phyloP scores from a whole-genome alignment of 2,797 vertebrate genomes.

The Bradypodion ventrale region DNA sequence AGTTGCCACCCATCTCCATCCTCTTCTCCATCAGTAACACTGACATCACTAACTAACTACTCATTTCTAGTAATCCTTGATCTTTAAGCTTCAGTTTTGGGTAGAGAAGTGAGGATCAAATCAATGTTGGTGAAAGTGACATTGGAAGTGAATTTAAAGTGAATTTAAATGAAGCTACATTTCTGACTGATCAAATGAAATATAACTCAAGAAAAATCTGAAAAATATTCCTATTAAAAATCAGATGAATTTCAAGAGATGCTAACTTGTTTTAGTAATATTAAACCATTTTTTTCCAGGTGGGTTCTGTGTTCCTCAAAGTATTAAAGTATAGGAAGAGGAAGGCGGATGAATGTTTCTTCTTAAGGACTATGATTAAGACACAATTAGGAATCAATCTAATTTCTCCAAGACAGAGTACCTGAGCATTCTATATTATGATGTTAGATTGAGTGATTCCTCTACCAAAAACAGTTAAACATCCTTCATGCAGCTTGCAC shows the following conservation, averaged over 20 bases:
- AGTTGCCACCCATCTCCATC: no score
- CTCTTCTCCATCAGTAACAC: no score
- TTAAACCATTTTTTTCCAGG: background rate
- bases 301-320: background rate
- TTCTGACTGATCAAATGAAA: background rate
- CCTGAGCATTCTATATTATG: slow-evolving; percentile 56
- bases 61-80: no score
- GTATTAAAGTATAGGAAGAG: background rate
- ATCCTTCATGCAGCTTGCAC: slow-evolving; percentile 22
- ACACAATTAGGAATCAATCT: background rate
- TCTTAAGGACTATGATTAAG: background rate
- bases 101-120: no score
- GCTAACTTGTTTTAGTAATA: background rate
- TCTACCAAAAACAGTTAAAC: slow-evolving; percentile 24
- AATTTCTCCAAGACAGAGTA: slow-evolving; percentile 9
- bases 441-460: slow-evolving; percentile 39
- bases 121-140: background rate
- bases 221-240: background rate
- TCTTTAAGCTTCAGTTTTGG: background rate
- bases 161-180: background rate
- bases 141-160: background rate
- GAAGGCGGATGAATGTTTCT: background rate
- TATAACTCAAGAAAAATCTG: background rate
- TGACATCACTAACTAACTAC: no score
- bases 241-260: background rate